phyloP scores from a whole-genome alignment of 2,888 invertebrate genomes.

The Phaonia tiefii region DNA sequence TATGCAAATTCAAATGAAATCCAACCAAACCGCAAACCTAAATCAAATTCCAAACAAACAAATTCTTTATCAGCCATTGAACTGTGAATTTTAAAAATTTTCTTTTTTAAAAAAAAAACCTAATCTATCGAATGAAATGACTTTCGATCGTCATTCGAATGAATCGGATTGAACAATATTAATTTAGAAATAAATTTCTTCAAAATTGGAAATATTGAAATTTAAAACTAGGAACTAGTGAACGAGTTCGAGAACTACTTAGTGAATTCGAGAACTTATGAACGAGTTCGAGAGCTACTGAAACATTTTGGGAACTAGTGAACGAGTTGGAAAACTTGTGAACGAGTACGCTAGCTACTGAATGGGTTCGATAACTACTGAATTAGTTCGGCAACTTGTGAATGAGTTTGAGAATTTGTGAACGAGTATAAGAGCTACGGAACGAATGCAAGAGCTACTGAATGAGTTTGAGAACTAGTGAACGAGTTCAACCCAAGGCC shows the following conservation, averaged over 20 bases:
- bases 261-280: no score
- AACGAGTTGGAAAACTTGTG: no score
- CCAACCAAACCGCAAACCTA: conserved; percentile 18
- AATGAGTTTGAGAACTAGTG: no score
- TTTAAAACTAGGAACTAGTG: conserved; percentile 55
- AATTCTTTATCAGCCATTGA: conserved; percentile 41
- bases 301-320: no score
- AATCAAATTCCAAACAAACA: conserved; percentile 36
- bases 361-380: no score
- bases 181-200: not conserved
- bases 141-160: not conserved
- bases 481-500: no score
- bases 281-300: no score
- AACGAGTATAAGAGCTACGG: no score
- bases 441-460: no score
- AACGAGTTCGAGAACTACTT: conserved; percentile 44
- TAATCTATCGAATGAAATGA: not conserved
- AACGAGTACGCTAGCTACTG: no score
- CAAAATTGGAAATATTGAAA: conserved; percentile 47
- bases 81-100: conserved; percentile 48
- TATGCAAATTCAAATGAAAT: conserved; percentile 46
- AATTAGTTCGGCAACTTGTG: no score
- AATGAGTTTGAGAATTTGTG: no score
- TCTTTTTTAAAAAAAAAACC: not conserved
- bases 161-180: conserved; percentile 36